These are phyloP conservation scores for Tipula unca DNA, from an alignment of 2,888 invertebrate genomes.

Conservation along the genomic window DNA sequence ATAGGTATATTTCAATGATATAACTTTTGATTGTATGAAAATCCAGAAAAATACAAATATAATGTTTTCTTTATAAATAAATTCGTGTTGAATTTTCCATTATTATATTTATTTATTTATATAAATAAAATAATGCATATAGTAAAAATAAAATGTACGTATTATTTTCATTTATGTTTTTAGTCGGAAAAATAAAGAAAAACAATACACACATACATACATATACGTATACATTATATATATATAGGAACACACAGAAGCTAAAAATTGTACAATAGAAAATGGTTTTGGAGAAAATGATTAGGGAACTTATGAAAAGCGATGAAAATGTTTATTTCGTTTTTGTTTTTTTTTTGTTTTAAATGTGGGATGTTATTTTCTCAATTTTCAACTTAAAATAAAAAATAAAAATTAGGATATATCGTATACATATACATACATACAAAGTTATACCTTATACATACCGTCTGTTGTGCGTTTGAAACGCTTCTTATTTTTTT, in stretches of 20 bases:
- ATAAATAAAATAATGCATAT: not conserved
- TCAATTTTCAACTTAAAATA: not conserved
- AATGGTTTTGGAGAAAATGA: not conserved
- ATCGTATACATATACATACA: not conserved
- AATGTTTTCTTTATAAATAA: not conserved
- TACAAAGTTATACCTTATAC: not conserved
- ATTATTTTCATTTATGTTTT: not conserved
- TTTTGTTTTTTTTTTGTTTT: not conserved
- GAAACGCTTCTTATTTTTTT: not conserved
- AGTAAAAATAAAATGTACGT: not conserved
- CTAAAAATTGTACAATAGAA: not conserved
- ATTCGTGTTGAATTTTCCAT: not conserved
- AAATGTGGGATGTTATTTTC: not conserved
- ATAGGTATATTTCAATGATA: not conserved
- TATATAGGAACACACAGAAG: no score
- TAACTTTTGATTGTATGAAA: not conserved
- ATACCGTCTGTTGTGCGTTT: not conserved
- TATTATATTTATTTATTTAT: not conserved
- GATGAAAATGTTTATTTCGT: not conserved
- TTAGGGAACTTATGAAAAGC: not conserved
- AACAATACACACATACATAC: not conserved
- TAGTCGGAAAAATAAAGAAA: not conserved
- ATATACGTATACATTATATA: no score
- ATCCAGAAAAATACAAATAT: not conserved
- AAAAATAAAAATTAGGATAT: not conserved